These are phyloP conservation scores for Phrynosoma blainvillii DNA, from an alignment of 2,113 vertebrate species.

Conservation along the genomic window DNA sequence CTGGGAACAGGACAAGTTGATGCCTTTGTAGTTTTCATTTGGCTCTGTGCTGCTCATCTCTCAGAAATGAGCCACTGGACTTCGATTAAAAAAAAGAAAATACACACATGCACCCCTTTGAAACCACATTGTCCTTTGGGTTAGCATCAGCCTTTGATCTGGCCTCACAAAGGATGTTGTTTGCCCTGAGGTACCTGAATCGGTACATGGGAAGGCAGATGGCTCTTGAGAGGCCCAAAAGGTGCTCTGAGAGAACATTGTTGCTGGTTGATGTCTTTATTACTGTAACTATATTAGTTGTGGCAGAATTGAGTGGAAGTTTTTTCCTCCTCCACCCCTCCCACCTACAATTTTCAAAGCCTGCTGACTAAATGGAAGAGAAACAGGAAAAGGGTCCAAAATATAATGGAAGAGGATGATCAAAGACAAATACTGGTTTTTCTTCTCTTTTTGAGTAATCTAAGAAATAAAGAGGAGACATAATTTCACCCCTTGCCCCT, in stretches of 20 bases:
- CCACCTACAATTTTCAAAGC: slow-evolving; percentile 20
- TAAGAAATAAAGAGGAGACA: neutral
- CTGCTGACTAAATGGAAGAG: slow-evolving; percentile 51
- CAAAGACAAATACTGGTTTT: neutral
- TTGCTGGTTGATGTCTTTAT: neutral
- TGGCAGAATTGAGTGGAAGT: neutral
- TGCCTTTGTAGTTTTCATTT: neutral
- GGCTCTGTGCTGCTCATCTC: neutral
- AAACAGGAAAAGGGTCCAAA: slow-evolving; percentile 8
- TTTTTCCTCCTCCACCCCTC: neutral
- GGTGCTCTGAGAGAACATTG: neutral
- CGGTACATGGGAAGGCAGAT: neutral
- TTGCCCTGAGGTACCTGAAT: neutral
- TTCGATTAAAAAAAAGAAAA: neutral
- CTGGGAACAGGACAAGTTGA: neutral
- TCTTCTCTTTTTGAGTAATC: neutral
- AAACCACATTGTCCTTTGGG: fast-evolving
- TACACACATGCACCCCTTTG: neutral
- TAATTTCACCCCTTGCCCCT: slow-evolving; percentile 21
- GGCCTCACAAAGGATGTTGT: neutral
- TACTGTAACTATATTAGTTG: fast-evolving
- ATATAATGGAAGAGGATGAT: slow-evolving; percentile 24
- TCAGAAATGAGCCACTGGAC: neutral
- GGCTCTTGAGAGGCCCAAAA: neutral
- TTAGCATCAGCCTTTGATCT: neutral